phyloP scores from a whole-genome alignment of 2,113 vertebrate species.

The Guaruba guarouba region DNA sequence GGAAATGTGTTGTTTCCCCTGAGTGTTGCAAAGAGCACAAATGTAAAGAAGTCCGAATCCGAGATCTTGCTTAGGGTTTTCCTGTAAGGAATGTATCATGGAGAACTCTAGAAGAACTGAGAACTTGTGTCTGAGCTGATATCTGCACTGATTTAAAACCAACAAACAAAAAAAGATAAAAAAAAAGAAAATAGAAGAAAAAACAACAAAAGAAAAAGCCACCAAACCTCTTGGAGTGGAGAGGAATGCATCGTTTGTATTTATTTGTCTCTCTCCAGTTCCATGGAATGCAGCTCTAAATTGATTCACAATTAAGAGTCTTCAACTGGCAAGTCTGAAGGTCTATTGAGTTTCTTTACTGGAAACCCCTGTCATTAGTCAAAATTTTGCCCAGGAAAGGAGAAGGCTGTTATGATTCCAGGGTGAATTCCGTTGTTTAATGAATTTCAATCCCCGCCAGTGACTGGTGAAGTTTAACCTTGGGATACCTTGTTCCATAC shows the following conservation, averaged over 20 bases:
- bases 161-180: neutral
- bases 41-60: neutral
- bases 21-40: neutral
- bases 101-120: neutral
- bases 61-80: neutral
- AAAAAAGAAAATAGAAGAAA: neutral
- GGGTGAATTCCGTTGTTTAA: neutral
- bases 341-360: conserved; percentile 8
- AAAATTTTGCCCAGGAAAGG: neutral
- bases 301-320: neutral
- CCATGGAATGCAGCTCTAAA: neutral
- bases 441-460: neutral
- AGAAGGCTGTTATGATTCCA: neutral
- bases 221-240: neutral
- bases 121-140: neutral
- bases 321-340: neutral
- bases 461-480: neutral
- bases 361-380: neutral
- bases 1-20: neutral
- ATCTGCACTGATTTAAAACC: neutral
- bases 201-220: neutral
- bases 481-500: neutral
- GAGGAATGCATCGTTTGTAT: neutral
- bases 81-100: neutral
- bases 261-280: conserved; percentile 7